A percentile compares a stretch with the other conserved stretches of the same genome.
Conservation (phyloP, 1,140 invertebrate genomes). For the Papilio machaon region DNA sequence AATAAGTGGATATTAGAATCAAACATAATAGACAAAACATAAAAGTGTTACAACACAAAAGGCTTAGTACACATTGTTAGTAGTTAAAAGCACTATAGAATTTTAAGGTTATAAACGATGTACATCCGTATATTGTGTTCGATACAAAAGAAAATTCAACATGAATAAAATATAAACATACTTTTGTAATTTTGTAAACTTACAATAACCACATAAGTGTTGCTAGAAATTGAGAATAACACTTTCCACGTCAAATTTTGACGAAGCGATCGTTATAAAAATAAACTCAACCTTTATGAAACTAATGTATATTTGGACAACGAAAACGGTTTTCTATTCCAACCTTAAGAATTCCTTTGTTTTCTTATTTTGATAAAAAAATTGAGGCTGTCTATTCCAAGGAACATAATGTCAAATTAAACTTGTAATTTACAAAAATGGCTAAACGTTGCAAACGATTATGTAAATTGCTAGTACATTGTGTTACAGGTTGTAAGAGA, state of each 20-base stretch:
- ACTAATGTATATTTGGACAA: too few species aligned
- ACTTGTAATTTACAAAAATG: slow-evolving; percentile 2
- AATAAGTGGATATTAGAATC: not conserved
- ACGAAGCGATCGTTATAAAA: too few species aligned
- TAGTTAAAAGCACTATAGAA: not conserved
- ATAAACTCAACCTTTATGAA: too few species aligned
- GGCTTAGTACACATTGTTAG: not conserved
- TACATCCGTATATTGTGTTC: slow-evolving; percentile 23
- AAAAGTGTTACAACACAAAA: not conserved
- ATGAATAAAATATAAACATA: not conserved
- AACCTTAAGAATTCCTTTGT: too few species aligned
- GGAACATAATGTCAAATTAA: not conserved
- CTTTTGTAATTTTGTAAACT: not conserved
- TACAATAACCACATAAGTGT: not conserved
- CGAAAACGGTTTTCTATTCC: too few species aligned
- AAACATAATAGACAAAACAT: not conserved
- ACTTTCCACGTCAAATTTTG: too few species aligned
- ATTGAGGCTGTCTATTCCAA: too few species aligned
- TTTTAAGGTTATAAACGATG: not conserved
- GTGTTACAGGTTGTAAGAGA: not conserved
- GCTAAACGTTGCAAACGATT: not conserved
- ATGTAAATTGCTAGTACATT: slow-evolving; percentile 12
- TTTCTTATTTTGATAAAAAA: too few species aligned
- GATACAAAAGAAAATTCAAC: not conserved
- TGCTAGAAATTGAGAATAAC: too few species aligned